Conservation (phyloP, 2,113 vertebrate genomes). For the Suncus etruscus region DNA sequence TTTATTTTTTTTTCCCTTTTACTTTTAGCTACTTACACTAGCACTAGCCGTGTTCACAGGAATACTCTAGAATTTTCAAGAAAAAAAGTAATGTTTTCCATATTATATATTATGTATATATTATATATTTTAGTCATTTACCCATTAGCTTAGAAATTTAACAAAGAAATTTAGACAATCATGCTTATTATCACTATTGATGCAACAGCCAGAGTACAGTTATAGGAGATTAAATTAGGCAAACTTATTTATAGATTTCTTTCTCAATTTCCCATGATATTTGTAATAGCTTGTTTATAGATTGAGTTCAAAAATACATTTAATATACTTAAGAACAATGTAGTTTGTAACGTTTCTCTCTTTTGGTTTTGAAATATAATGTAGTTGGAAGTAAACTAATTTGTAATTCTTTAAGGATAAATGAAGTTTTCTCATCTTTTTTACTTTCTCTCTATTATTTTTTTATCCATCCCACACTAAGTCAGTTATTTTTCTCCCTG, state of each 20-base stretch:
- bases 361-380: slow-evolving; percentile 6
- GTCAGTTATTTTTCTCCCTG: slow-evolving; percentile 24
- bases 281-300: neutral
- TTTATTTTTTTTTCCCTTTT: neutral
- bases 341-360: neutral
- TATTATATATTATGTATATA: neutral
- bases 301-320: slow-evolving; percentile 18
- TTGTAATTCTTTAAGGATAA: neutral
- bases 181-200: slow-evolving; percentile 39
- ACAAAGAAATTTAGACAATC: neutral
- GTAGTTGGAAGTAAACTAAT: neutral
- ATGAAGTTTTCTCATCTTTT: slow-evolving; percentile 9
- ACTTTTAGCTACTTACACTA: neutral
- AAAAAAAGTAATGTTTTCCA: neutral
- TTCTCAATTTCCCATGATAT: neutral
- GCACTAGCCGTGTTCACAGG: neutral
- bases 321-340: neutral
- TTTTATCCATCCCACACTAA: neutral
- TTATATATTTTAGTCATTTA: neutral
- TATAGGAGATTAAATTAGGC: slow-evolving; percentile 32
- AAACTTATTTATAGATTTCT: neutral
- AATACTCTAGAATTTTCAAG: neutral
- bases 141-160: neutral
- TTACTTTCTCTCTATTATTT: neutral
- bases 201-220: neutral